Evolutionary conservation across 2,797 vertebrate species (phyloP).

Genomic region (Typhlichthys subterraneus): DNA sequence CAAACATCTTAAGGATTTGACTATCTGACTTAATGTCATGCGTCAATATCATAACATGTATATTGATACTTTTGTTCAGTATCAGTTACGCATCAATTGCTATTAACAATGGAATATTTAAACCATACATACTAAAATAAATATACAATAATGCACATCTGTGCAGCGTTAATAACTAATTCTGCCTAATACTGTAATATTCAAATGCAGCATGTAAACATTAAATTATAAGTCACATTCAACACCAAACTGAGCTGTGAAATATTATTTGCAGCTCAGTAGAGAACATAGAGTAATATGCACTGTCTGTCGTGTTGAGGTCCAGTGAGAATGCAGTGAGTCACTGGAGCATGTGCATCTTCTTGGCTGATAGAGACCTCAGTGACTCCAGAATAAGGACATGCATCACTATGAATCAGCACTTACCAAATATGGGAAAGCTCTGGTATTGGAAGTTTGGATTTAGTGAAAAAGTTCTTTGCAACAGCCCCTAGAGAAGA

Average conservation of each 20-base stretch:
- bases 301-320: conserved; percentile 15
- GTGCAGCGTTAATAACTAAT: too few species aligned
- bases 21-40: too few species aligned
- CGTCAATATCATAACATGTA: too few species aligned
- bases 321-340: neutral
- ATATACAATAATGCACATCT: neutral
- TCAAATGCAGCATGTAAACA: neutral
- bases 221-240: too few species aligned
- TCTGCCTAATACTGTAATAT: neutral
- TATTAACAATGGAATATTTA: too few species aligned
- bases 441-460: conserved; percentile 93
- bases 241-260: too few species aligned
- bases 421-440: conserved; percentile 97
- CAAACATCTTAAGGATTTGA: too few species aligned
- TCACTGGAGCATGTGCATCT: conserved; percentile 13
- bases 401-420: conserved; percentile 26
- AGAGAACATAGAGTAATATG: neutral
- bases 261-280: neutral
- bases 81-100: too few species aligned
- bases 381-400: conserved; percentile 30
- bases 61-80: too few species aligned
- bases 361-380: conserved; percentile 20
- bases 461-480: conserved; percentile 98
- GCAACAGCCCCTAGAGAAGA: conserved; percentile 86
- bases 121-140: neutral